A percentile compares a stretch with the other conserved stretches of the same genome.
These are phyloP conservation scores for Aspiorhynchus laticeps DNA, from an alignment of 2,113 vertebrate genomes.

Conservation along the genomic window DNA sequence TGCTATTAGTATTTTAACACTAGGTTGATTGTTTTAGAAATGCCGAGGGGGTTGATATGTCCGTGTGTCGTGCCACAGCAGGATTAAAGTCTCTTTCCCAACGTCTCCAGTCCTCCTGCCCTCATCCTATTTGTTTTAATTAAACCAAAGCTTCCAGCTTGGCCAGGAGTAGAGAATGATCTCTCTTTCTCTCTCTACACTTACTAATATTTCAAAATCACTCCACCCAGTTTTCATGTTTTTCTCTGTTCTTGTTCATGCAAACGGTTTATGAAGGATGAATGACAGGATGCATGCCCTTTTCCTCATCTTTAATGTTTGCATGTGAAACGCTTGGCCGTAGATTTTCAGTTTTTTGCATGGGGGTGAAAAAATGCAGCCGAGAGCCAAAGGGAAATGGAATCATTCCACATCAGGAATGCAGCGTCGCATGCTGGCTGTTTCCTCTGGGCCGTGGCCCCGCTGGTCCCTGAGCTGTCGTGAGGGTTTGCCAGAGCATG, in stretches of 20 bases:
- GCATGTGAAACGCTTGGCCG: slow-evolving; percentile 50
- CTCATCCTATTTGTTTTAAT: slow-evolving; percentile 73
- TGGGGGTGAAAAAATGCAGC: slow-evolving; percentile 59
- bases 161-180: slow-evolving; percentile 41
- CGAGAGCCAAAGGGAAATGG: slow-evolving; percentile 72
- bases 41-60: slow-evolving; percentile 17
- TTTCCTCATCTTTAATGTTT: slow-evolving; percentile 43
- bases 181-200: slow-evolving; percentile 10
- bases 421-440: slow-evolving; percentile 60
- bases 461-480: slow-evolving; percentile 24
- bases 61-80: slow-evolving; percentile 67
- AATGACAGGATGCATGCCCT: slow-evolving; percentile 34
- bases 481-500: slow-evolving; percentile 16
- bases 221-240: slow-evolving; percentile 16
- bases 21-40: background rate
- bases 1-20: background rate
- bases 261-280: slow-evolving; percentile 25
- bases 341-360: slow-evolving; percentile 44
- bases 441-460: slow-evolving; percentile 58
- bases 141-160: slow-evolving; percentile 71
- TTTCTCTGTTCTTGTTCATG: slow-evolving; percentile 46
- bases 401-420: slow-evolving; percentile 72
- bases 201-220: slow-evolving; percentile 23
- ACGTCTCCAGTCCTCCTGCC: slow-evolving; percentile 49
- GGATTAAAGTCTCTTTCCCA: slow-evolving; percentile 73